Evolutionary conservation across 2,113 vertebrate species (phyloP), one percentile per base, ranked within the genome.

Genomic region (Anoplopoma fimbria): DNA sequence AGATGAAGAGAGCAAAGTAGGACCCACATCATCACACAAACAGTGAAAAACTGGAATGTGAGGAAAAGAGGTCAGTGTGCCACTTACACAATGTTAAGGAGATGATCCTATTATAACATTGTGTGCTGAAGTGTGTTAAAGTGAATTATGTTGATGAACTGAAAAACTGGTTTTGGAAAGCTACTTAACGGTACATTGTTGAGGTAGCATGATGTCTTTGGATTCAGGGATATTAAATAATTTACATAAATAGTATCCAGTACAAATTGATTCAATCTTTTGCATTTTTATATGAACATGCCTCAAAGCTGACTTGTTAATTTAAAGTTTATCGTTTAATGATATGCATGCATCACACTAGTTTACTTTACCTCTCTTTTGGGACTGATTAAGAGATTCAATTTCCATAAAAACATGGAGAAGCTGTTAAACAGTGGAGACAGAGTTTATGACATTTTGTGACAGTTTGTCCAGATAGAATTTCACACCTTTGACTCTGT

Each of bases 311-410:
- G 36, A 67, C 45, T 40, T 29, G 2, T 33, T 55, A 0, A 63
- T 47, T 45, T 15, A 33, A 67, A 75, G n/a, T n/a, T 33, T 0
- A 68, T 69, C 51, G 63, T 47, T 40, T 7, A 58, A 69, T 74
- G 34, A 29, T 31, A n/a, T 57, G 31, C 7, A 55, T 27, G 14
- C 60, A 19, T 65, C 57, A 25, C 53, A 53, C 9, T 53, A 9
- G 23, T 36, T 36, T 9, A 27, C 23, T 34, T 60, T 10, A 33
- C 19, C 31, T 53, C 31, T 57, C 27, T 42, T 25, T 47, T 19
- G 13, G 49, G 38, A 12, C 21, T 10, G 36, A 68, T 68, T 64
- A 53, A 6, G 12, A 42, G 2, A 9, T 57, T 12, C n/a, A 1
- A 17, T 25, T 61, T n/a, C 42, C 6, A 42, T 45, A 57, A 9